phyloP scores from a whole-genome alignment of 2,113 vertebrate genomes.

The Dromaius novaehollandiae region DNA sequence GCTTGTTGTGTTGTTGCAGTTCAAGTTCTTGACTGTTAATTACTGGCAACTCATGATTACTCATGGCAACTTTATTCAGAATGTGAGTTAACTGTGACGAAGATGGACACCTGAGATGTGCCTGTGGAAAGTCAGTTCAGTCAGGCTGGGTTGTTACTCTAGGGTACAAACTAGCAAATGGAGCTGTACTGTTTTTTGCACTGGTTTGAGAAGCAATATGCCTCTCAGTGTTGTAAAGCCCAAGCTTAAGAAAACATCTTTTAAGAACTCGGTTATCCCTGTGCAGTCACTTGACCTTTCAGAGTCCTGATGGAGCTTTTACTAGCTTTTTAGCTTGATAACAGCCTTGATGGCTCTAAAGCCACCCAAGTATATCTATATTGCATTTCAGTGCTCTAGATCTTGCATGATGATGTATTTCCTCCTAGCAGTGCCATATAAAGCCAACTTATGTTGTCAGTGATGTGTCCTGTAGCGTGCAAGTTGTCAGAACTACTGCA shows the following conservation, averaged over 20 bases:
- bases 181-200: background rate
- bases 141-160: background rate
- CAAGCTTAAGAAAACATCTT: background rate
- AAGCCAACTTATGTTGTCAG: background rate
- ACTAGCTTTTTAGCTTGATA: background rate
- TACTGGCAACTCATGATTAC: background rate
- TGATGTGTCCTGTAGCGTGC: background rate
- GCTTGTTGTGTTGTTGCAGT: background rate
- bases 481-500: background rate
- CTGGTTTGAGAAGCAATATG: background rate
- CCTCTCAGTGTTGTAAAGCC: background rate
- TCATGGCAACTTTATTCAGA: background rate
- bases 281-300: background rate
- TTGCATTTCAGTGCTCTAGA: background rate
- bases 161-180: background rate
- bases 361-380: background rate
- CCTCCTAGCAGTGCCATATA: background rate
- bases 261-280: background rate
- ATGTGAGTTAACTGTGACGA: background rate
- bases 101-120: background rate
- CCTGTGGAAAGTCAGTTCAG: background rate
- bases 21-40: background rate
- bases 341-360: background rate
- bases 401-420: conserved; percentile 3
- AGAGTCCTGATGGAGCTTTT: background rate